Evolutionary conservation across 2,797 vertebrate genomes (phyloP).

Genomic region (Neostethus bicornis): DNA sequence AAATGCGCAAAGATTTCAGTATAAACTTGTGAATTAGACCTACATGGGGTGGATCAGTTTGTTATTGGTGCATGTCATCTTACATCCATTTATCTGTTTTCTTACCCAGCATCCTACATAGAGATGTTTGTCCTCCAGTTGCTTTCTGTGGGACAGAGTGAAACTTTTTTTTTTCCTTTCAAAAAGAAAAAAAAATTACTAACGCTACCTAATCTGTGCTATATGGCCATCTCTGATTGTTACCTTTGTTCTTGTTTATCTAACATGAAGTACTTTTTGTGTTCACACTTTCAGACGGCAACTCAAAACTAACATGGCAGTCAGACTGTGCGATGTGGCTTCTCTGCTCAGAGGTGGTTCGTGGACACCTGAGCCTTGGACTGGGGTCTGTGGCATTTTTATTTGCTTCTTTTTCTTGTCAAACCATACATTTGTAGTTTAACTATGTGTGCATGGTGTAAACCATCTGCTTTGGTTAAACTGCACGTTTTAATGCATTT

Average conservation of each 20-base stretch:
- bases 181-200: slow-evolving; percentile 74
- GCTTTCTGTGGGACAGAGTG: slow-evolving; percentile 43
- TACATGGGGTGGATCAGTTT: too few relatives aligned
- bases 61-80: too few relatives aligned
- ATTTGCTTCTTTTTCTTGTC: too few relatives aligned
- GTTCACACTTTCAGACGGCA: slow-evolving; percentile 99
- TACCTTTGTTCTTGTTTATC: slow-evolving; percentile 88
- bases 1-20: too few relatives aligned
- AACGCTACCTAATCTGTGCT: slow-evolving; percentile 66
- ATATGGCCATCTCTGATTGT: slow-evolving; percentile 80
- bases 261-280: slow-evolving; percentile 95
- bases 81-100: too few relatives aligned
- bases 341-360: slow-evolving; percentile 99
- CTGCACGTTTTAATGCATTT: too few relatives aligned
- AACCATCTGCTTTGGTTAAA: too few relatives aligned
- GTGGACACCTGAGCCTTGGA: slow-evolving; percentile 99
- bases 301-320: slow-evolving; percentile 99
- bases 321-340: slow-evolving; percentile 99
- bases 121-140: too few relatives aligned
- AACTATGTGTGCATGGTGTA: background rate
- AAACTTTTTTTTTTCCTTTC: slow-evolving; percentile 40
- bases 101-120: too few relatives aligned
- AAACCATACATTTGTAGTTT: too few relatives aligned
- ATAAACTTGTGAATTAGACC: too few relatives aligned
- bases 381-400: slow-evolving; percentile 97